phyloP scores from a whole-genome alignment of 1,140 invertebrate species.

The Calephelis nemesis region DNA sequence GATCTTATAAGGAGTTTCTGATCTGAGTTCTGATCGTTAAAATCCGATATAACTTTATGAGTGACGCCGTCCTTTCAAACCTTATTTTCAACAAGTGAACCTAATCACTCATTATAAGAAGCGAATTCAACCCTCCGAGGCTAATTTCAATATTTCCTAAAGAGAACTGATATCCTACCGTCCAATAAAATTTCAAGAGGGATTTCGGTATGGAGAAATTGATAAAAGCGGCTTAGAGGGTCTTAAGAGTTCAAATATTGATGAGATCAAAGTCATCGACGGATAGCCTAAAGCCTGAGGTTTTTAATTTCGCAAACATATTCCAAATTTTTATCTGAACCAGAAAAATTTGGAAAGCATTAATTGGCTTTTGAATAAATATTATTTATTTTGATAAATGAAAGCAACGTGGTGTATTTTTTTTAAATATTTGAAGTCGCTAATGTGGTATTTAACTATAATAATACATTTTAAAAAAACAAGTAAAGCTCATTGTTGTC shows the following conservation, averaged over 20 bases:
- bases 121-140: not conserved
- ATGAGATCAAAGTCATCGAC: slow-evolving; percentile 15
- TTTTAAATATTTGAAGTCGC: no score
- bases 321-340: not conserved
- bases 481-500: no score
- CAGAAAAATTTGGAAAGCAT: no score
- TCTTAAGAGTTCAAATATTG: slow-evolving; percentile 18
- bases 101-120: slow-evolving; percentile 6
- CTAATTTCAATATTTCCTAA: slow-evolving; percentile 7
- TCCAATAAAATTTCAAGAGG: slow-evolving; percentile 14
- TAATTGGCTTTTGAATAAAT: no score
- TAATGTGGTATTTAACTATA: no score
- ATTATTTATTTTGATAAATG: no score
- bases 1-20: no score
- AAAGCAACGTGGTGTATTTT: no score
- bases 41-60: no score
- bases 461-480: no score
- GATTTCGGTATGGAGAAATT: slow-evolving; percentile 9
- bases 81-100: not conserved
- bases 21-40: no score
- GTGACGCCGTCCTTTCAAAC: not conserved
- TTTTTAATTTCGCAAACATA: not conserved
- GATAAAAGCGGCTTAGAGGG: slow-evolving; percentile 16
- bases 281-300: not conserved
- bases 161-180: slow-evolving; percentile 7